These are phyloP conservation scores for Tinea trinotella DNA, from an alignment of 2,888 invertebrate genomes.

Conservation along the genomic window DNA sequence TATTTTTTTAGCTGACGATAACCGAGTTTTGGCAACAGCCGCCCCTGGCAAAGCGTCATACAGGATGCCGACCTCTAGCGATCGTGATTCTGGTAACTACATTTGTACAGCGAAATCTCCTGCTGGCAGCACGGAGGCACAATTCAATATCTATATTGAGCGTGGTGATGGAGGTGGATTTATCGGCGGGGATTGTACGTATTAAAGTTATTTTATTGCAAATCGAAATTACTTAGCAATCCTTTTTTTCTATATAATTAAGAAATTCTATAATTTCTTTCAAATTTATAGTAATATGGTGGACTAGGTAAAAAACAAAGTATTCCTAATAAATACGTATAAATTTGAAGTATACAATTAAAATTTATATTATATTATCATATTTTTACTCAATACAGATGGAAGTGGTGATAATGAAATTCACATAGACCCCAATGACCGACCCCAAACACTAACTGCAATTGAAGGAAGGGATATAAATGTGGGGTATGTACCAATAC, in stretches of 20 bases:
- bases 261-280: background rate
- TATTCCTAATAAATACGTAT: too few species aligned
- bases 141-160: conserved; percentile 74
- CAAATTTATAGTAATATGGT: too few species aligned
- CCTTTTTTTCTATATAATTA: background rate
- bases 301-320: too few species aligned
- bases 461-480: conserved; percentile 37
- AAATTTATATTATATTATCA: background rate
- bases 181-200: background rate
- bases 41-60: conserved; percentile 44
- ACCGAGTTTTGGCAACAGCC: conserved; percentile 34
- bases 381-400: conserved; percentile 25
- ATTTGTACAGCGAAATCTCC: conserved; percentile 78
- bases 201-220: too few species aligned
- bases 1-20: background rate
- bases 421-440: conserved; percentile 17
- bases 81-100: conserved; percentile 79
- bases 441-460: conserved; percentile 28
- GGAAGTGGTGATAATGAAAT: conserved; percentile 34
- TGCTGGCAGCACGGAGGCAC: conserved; percentile 76
- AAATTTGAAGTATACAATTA: background rate
- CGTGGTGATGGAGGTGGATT: conserved; percentile 42
- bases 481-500: conserved; percentile 36
- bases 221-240: background rate
- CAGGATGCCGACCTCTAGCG: conserved; percentile 33